Conservation (phyloP, 2,113 vertebrate genomes). For the Passer montanus region DNA sequence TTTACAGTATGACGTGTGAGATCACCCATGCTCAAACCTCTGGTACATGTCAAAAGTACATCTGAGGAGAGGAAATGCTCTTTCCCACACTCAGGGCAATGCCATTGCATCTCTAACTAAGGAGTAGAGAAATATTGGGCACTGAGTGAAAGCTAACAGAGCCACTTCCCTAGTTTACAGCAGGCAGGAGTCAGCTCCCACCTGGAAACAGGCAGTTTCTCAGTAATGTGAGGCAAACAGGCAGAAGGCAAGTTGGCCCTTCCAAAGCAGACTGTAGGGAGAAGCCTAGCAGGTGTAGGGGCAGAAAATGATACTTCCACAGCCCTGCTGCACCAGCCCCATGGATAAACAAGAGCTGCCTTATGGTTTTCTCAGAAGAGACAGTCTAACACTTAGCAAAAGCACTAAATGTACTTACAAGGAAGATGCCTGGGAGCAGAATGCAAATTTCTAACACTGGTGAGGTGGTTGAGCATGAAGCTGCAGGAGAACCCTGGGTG, state of each 20-base stretch:
- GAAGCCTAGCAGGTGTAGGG: not conserved
- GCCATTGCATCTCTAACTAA: not conserved
- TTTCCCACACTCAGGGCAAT: not conserved
- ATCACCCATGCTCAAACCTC: not conserved
- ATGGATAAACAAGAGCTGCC: not conserved
- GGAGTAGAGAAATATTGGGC: not conserved
- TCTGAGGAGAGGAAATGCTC: not conserved
- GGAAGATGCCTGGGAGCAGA: not conserved
- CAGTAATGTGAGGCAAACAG: fast-evolving
- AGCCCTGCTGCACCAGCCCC: not conserved
- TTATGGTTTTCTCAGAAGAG: not conserved
- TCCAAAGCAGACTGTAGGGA: not conserved
- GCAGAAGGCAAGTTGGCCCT: not conserved
- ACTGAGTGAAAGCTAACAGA: not conserved
- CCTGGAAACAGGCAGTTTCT: not conserved
- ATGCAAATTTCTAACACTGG: not conserved
- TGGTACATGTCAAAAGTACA: not conserved
- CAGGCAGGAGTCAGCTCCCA: not conserved
- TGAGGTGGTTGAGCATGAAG: not conserved
- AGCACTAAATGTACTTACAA: not conserved
- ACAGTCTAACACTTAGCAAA: not conserved
- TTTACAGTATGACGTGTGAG: not conserved
- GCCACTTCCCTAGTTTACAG: not conserved
- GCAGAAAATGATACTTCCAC: not conserved
- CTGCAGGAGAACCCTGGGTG: not conserved